phyloP scores from a whole-genome alignment of 2,888 invertebrate genomes.

The Thyatira batis region DNA sequence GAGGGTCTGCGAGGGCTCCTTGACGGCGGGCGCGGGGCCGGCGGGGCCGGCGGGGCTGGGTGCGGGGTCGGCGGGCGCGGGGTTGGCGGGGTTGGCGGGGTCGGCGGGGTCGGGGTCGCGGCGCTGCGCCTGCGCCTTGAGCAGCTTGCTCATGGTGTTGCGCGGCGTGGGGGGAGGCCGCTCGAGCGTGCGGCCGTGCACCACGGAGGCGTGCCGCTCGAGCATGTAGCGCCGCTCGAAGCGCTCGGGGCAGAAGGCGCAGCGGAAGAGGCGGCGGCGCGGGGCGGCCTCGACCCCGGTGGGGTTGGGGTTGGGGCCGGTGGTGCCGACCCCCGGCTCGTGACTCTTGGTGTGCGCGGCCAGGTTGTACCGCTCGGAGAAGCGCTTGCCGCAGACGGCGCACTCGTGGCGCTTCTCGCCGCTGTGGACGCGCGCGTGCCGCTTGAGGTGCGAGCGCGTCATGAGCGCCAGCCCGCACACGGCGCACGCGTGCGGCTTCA shows the following conservation, averaged over 20 bases:
- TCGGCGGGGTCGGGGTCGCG: conserved; percentile 13
- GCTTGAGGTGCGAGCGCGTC: conserved; percentile 85
- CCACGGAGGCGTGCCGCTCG: conserved; percentile 69
- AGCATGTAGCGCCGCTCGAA: conserved; percentile 74
- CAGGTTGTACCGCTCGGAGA: conserved; percentile 76
- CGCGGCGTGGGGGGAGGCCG: conserved; percentile 73
- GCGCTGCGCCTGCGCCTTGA: conserved; percentile 69
- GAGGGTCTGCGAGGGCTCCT: conserved; percentile 40
- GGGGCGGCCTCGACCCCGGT: conserved; percentile 15
- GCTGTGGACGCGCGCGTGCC: conserved; percentile 85
- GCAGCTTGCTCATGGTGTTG: conserved; percentile 79
- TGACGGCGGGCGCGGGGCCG: conserved; percentile 30
- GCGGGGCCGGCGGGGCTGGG: neutral
- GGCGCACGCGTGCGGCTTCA: conserved; percentile 83
- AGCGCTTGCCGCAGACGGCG: conserved; percentile 80
- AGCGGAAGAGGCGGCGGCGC: conserved; percentile 66
- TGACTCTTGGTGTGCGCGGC: conserved; percentile 63
- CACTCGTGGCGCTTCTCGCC: conserved; percentile 84
- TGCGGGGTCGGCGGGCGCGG: conserved; percentile 4
- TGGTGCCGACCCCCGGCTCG: conserved; percentile 34
- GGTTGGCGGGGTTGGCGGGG: neutral
- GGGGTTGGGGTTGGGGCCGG: conserved; percentile 9
- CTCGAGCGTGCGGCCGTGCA: conserved; percentile 73
- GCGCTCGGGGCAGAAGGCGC: conserved; percentile 70
- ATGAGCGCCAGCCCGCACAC: conserved; percentile 84